These are phyloP conservation scores for Gambusia affinis DNA, from an alignment of 2,113 vertebrate genomes.

Conservation along the genomic window DNA sequence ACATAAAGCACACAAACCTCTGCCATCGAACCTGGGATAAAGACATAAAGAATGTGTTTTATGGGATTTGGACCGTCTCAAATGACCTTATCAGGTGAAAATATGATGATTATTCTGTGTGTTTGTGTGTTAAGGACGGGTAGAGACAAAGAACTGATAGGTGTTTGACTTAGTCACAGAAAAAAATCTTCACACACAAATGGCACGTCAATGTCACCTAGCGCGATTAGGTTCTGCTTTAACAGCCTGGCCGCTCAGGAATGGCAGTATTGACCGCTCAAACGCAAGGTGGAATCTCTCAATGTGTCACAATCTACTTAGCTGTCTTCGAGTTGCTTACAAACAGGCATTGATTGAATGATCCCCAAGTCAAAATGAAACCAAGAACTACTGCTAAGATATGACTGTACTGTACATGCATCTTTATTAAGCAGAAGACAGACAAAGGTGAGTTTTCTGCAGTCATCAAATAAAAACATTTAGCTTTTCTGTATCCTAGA, in stretches of 20 bases:
- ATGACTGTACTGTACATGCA: constrained; percentile 24
- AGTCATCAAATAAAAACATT: not conserved
- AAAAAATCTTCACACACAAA: constrained; percentile 20
- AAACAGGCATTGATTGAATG: constrained; percentile 66
- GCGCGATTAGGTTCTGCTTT: constrained; percentile 31
- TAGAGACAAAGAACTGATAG: constrained; percentile 23
- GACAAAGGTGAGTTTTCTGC: constrained; percentile 14
- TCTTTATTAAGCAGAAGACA: constrained; percentile 41
- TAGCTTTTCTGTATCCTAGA: constrained; percentile 8
- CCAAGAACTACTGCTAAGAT: constrained; percentile 19
- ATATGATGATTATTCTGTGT: not conserved
- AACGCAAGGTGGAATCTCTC: constrained; percentile 65
- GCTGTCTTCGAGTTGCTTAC: constrained; percentile 51
- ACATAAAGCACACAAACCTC: constrained; percentile 1
- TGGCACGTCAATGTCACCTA: constrained; percentile 62
- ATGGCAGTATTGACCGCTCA: constrained; percentile 52
- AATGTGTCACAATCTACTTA: constrained; percentile 67
- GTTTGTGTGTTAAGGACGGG: constrained; percentile 34
- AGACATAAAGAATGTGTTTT: constrained; percentile 5
- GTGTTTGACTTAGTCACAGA: constrained; percentile 29
- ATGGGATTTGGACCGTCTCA: constrained; percentile 6
- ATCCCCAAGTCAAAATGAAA: constrained; percentile 38
- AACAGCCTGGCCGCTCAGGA: constrained; percentile 37
- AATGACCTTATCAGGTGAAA: constrained; percentile 11
- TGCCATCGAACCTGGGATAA: not conserved